Evolutionary conservation across 2,113 vertebrate species (phyloP), one percentile per base, ranked within the genome.

Genomic region (Illadopsis cleaveri): DNA sequence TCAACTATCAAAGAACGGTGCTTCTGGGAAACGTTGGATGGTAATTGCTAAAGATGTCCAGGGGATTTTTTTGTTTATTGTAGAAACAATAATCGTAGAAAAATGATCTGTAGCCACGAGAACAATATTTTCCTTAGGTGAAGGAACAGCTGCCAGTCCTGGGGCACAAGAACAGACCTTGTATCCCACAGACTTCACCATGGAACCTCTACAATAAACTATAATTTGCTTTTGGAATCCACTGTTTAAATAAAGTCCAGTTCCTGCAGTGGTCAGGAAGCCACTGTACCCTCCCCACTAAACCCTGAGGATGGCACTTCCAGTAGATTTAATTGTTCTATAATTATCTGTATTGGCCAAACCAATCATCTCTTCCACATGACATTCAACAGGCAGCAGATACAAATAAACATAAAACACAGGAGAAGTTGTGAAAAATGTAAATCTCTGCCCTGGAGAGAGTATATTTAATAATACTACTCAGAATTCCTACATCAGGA

Each of bases 121-220:
- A 86, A 53, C 4, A 50, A 0, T 1, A 6, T 28, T n/a, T 47
- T 25, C 7, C 22, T 68, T n/a, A 23, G 7, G 1, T 33, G 38
- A 19, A 54, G 14, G 40, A 37, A 11, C 10, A 84, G 37, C 21
- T 42, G 12, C n/a, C 20, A 45, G 42, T 47, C 9, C 42, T 23
- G 47, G 78, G 17, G 11, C 33, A 31, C 30, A 38, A 71, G 19
- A 7, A 42, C 9, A 25, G 14, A 47, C 3, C 0, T 5, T 65
- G 24, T 5, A 33, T 6, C 33, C 47, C 20, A 28, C 16, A 89
- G 19, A 82, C 4, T 56, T 53, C 48, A 17, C 21, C 22, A 10
- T 2, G 12, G 64, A 94, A 50, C 4, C 10, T 20, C 73, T 21
- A 38, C 19, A 50, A 21, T 19, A 64, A 85, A n/a, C 4, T 11